Evolutionary conservation across 2,797 vertebrate genomes (phyloP), one percentile per base, ranked within the genome.

Genomic region (Mastacembelus armatus): DNA sequence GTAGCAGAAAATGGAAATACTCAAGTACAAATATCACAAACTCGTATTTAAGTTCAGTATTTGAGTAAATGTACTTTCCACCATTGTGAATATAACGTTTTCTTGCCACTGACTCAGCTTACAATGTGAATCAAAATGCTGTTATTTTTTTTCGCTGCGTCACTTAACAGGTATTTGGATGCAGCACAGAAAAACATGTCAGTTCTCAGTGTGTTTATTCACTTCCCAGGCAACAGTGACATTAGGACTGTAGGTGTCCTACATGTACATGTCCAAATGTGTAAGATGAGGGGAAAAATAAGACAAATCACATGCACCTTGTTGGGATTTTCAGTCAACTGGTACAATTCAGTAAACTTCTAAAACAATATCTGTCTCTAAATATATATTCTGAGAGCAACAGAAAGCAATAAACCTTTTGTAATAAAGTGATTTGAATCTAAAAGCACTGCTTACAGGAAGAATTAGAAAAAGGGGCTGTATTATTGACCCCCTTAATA

Each of bases 161-260:
- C 57, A 61, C 50, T 32, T 11, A n/a, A 19, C 33, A 38, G 39
- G 24, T 1, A 36, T 36, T 62, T 3, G 47, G 44, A 66, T 29
- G 42, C 10, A 68, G 51, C 78, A 69, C 57, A 77, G 18, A 71
- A 11, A 56, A 66, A 66, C 0, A 1, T 10, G 10, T 56, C 47
- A 42, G 50, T 70, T 76, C 61, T 80, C 40, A 75, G 48, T 39
- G 70, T 81, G 29, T 92, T 92, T 90, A 91, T 89, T 91, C 59
- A 79, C 69, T 77, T 85, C 58, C 42, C 73, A 87, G 81, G 81
- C 78, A 80, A 88, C 79, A 81, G 78, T 80, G 79, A 84, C 63
- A 66, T 50, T 9, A 57, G 59, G 74, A 85, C 70, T 56, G 24
- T 55, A n/a, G n/a, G 62, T 32, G 63, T 79, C 85, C 72, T 59